Base-by-base conservation (phyloP, 2,797 vertebrate genomes). In the Rousettus madagascariensis region DNA sequence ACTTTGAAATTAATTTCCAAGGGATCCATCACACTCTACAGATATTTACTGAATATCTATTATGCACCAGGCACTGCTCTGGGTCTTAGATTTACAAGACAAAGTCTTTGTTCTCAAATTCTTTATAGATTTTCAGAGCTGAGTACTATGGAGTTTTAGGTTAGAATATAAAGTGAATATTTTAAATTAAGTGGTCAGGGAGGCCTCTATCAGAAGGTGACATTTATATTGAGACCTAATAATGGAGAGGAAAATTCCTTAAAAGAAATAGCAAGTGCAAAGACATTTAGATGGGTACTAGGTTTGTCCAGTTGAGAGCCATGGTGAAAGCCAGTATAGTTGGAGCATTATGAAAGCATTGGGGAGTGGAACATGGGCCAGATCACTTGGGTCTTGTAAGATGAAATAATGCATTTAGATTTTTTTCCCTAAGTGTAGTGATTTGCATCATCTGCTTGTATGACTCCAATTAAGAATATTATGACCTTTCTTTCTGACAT, bases 141-240 rank as follows among this genome's bases (percentile, higher is more conserved):
- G 61, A 80, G 22, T 51, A 53, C 66, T 72, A 1, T 33, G 38
- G 83, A 80, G 38, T 69, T 87, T 91, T 66, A 49, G 36, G 51
- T 94, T 85, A 77, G 38, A 94, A 86, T 63, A 49, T 94, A 87
- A 65, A 55, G 33, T 84, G 59, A 85, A 61, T 93, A 33, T 83
- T 83, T 95, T 84, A 68, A 30, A 89, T 80, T 78, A 30, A 63
- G 10, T 79, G 6, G 16, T 80, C 68, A 53, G 8, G 38, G 85
- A 90, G 38, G 20, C 24, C 38, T 78, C 41, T 79, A 22, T 41
- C 12, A 78, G 22, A 57, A 86, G 16, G 49, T 80, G 41, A 16
- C 55, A 28, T 93, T 95, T 91, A 51, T 65, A 46, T 15, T 41
- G 6, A 91, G 87, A 66, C 26, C 43, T 72, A 53, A 24, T 51